Evolutionary conservation across 30 jellyfish, hydroid and myxozoan species (phyloP).

Genomic region (Aurelia aurita complex sp. Pacific): DNA sequence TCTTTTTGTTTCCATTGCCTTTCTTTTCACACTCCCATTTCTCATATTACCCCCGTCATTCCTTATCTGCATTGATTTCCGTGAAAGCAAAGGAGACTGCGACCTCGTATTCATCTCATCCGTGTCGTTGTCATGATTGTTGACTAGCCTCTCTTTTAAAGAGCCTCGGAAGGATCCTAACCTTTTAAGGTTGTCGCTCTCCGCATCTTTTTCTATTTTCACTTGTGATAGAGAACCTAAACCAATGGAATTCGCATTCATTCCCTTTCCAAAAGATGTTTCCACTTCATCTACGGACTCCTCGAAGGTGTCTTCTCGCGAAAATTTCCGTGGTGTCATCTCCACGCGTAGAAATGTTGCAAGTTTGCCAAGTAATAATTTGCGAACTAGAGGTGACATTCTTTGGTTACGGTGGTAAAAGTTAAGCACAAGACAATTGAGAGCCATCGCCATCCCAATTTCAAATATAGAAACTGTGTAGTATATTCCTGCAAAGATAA

Average conservation of each 20-base stretch:
- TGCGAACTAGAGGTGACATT: slow-evolving; percentile 88
- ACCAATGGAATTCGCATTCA: slow-evolving; percentile 20
- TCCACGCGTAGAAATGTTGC: slow-evolving; percentile 76
- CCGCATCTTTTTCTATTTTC: slow-evolving; percentile 29
- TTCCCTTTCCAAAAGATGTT: slow-evolving; percentile 27
- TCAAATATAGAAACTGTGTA: slow-evolving; percentile 95
- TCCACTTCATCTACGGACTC: slow-evolving; percentile 47
- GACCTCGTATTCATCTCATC: slow-evolving; percentile 36
- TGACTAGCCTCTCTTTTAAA: slow-evolving; percentile 37
- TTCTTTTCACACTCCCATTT: slow-evolving; percentile 18
- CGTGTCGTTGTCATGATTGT: slow-evolving; percentile 29
- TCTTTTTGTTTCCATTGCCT: slow-evolving; percentile 25
- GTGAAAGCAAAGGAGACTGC: slow-evolving; percentile 20
- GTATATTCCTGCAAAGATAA: slow-evolving; percentile 72
- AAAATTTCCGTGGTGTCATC: slow-evolving; percentile 36
- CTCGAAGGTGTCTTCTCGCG: slow-evolving; percentile 6
- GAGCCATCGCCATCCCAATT: slow-evolving; percentile 90
- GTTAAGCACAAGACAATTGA: slow-evolving; percentile 86
- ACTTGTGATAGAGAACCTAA: slow-evolving; percentile 32
- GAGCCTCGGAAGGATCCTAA: slow-evolving; percentile 63
- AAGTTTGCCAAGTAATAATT: slow-evolving; percentile 71
- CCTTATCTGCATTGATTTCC: slow-evolving; percentile 5
- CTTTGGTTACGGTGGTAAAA: slow-evolving; percentile 88
- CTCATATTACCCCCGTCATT: slow-evolving; percentile 38
- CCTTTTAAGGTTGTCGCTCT: slow-evolving; percentile 21